Evolutionary conservation across 2,113 vertebrate species (phyloP).

Genomic region (Orycteropus afer): DNA sequence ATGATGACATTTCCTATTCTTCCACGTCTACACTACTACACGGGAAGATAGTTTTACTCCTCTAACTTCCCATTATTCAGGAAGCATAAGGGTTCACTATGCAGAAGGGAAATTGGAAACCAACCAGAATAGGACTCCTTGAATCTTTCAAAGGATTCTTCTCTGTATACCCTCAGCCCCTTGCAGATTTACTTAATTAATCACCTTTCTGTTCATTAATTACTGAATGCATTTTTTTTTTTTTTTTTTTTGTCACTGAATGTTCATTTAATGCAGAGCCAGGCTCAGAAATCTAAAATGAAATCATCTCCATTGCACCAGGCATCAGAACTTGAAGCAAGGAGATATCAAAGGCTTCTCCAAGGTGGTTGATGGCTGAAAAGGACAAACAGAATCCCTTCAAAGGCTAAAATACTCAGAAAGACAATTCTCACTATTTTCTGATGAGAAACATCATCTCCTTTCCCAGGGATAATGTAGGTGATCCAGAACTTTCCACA

Average conservation of each 20-base stretch:
- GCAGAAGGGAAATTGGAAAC: slow-evolving; percentile 48
- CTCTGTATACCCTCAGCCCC: background rate
- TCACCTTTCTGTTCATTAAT: slow-evolving; percentile 12
- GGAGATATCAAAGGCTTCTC: slow-evolving; percentile 11
- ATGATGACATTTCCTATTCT: slow-evolving; percentile 47
- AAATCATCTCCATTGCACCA: background rate
- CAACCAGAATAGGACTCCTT: background rate
- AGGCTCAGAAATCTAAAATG: background rate
- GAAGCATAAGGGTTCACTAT: background rate
- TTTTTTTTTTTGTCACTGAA: slow-evolving; percentile 3
- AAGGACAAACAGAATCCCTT: slow-evolving; percentile 9
- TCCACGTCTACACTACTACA: background rate
- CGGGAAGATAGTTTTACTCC: slow-evolving; percentile 20
- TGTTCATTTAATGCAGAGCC: slow-evolving; percentile 37
- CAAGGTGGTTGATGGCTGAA: background rate
- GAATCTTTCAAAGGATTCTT: slow-evolving; percentile 44
- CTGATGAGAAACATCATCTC: no score
- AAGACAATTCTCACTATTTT: background rate
- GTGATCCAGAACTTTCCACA: background rate
- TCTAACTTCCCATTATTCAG: slow-evolving; percentile 15
- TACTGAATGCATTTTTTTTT: slow-evolving; percentile 28
- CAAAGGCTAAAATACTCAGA: background rate
- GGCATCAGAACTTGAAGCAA: background rate
- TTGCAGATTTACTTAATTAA: slow-evolving; percentile 46
- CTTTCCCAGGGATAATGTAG: no score